A percentile compares a stretch with the other conserved stretches of the same genome.
These are phyloP conservation scores for Machimus atricapillus DNA, from an alignment of 2,888 invertebrate species.

Conservation along the genomic window DNA sequence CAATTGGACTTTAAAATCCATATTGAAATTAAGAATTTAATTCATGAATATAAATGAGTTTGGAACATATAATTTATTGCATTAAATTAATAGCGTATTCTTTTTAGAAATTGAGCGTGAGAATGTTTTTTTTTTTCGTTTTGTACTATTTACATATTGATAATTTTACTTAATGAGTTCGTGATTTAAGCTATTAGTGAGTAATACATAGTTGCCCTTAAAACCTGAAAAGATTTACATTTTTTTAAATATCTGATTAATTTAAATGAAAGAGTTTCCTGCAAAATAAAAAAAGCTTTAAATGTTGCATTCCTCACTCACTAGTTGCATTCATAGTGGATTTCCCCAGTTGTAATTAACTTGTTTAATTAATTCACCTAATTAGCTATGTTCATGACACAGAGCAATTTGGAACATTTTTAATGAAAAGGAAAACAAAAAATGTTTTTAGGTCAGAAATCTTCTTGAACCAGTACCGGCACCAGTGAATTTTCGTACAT, in stretches of 20 bases:
- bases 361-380: neutral
- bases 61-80: neutral
- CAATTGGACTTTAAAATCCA: neutral
- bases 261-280: neutral
- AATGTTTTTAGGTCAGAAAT: slow-evolving; percentile 66
- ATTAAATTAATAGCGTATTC: neutral
- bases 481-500: slow-evolving; percentile 89
- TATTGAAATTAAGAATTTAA: neutral
- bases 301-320: neutral
- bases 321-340: neutral
- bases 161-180: neutral
- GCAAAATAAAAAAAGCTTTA: neutral
- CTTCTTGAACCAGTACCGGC: slow-evolving; percentile 73
- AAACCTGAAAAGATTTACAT: neutral
- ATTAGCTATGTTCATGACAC: neutral
- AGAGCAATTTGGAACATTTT: neutral
- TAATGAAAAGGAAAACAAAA: neutral
- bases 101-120: neutral
- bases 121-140: neutral
- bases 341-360: neutral
- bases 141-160: too few species aligned
- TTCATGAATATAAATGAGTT: neutral
- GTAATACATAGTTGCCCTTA: neutral
- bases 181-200: neutral
- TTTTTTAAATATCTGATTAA: neutral